Percentiles rank a stretch among this genome's conserved stretches.
These are phyloP conservation scores for Lucilia cuprina DNA, from an alignment of 1,140 invertebrate genomes.

Conservation along the genomic window DNA sequence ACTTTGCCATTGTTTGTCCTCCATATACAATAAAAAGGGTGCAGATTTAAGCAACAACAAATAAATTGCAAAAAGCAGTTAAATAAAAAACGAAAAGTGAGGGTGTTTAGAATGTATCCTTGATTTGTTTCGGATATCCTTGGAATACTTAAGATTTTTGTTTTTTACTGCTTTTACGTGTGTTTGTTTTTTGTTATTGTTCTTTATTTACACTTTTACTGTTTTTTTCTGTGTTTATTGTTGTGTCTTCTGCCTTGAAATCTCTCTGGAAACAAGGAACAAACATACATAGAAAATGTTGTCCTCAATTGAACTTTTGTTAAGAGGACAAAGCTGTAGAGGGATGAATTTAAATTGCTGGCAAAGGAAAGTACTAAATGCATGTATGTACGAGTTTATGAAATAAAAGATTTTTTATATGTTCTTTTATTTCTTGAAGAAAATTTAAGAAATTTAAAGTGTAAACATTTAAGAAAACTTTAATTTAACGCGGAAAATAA, in stretches of 20 bases:
- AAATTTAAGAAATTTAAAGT: background rate
- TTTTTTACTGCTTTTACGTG: background rate
- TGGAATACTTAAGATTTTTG: constrained; percentile 22
- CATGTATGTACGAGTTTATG: background rate
- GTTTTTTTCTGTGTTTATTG: background rate
- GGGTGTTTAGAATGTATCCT: constrained; percentile 13
- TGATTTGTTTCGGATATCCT: constrained; percentile 34
- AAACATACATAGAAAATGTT: background rate
- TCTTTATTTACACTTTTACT: background rate
- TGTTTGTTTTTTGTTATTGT: background rate
- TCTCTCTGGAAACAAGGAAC: background rate
- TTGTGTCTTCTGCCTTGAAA: background rate
- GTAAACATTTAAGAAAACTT: background rate
- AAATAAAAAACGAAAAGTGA: background rate
- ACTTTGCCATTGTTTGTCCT: background rate
- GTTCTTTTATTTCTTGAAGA: background rate
- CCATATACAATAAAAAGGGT: background rate
- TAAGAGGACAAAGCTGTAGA: background rate
- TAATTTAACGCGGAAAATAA: background rate
- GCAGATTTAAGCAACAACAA: constrained; percentile 6
- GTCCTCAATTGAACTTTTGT: constrained; percentile 33
- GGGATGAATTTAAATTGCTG: background rate
- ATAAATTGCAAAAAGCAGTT: background rate
- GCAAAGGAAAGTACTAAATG: background rate
- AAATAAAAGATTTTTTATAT: background rate